Evolutionary conservation across 2,113 vertebrate genomes (phyloP).

Genomic region (Echinops telfairi): DNA sequence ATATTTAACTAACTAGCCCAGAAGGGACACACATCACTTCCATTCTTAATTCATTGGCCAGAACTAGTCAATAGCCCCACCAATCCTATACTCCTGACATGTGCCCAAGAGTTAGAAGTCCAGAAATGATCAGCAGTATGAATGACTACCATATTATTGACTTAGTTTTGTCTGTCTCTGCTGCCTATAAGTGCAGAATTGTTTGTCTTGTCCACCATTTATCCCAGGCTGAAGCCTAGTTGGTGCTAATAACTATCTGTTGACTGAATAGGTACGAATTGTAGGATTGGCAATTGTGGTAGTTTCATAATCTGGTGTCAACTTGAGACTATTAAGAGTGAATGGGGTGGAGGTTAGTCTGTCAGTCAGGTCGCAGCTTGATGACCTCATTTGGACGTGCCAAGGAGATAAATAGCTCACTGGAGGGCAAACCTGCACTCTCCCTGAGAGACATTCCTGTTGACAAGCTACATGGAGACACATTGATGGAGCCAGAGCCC

Average conservation of each 20-base stretch:
- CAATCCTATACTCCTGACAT: background rate
- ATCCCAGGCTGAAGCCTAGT: background rate
- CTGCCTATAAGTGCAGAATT: background rate
- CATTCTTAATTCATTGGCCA: background rate
- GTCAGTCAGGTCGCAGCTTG: no score
- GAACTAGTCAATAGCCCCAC: background rate
- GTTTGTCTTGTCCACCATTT: background rate
- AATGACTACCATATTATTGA: background rate
- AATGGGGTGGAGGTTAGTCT: no score
- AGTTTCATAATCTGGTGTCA: no score
- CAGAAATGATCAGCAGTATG: background rate
- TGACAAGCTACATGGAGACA: no score
- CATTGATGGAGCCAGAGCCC: no score
- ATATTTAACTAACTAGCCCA: background rate
- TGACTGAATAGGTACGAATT: background rate
- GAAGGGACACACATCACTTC: background rate
- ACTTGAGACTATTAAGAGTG: no score
- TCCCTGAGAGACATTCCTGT: no score
- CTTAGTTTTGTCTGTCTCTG: background rate
- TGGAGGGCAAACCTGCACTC: no score
- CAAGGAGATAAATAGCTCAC: no score
- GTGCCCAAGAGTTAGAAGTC: background rate
- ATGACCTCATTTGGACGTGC: no score
- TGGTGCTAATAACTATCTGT: background rate
- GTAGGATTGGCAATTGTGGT: background rate